Evolutionary conservation across 2,797 vertebrate species (phyloP).

Genomic region (Anguilla obscura): DNA sequence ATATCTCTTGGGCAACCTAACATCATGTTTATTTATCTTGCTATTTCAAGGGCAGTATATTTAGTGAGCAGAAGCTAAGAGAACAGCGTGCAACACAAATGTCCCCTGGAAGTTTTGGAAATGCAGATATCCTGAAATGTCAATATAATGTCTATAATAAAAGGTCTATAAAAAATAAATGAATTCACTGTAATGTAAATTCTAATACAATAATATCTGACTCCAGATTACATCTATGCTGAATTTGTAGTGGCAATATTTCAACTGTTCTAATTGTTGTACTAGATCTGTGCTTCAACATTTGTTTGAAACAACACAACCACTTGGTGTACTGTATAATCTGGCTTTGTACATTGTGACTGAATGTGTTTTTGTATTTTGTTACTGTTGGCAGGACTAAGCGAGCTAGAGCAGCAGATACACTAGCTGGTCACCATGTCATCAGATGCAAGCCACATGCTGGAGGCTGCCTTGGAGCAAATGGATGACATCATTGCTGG

Average conservation of each 20-base stretch:
- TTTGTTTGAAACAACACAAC: neutral
- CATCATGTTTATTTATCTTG: neutral
- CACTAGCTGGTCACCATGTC: constrained; percentile 69
- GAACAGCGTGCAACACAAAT: neutral
- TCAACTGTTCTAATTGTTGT: too few species aligned
- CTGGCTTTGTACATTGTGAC: neutral
- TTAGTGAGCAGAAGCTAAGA: neutral
- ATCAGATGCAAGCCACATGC: constrained; percentile 82
- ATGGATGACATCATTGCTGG: constrained; percentile 93
- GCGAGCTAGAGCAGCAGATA: constrained; percentile 32
- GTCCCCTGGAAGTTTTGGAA: neutral
- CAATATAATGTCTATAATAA: neutral
- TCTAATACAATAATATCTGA: too few species aligned
- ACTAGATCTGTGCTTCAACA: too few species aligned
- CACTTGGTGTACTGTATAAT: neutral
- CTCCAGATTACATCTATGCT: too few species aligned
- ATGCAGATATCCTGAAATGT: neutral
- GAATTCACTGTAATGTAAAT: too few species aligned
- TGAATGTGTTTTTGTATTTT: constrained; percentile 33
- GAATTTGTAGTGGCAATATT: too few species aligned
- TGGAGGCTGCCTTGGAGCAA: constrained; percentile 87
- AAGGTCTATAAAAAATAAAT: too few species aligned
- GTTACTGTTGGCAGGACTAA: constrained; percentile 26
- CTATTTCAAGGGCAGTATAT: neutral
- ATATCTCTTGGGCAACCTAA: neutral